Percentiles rank a stretch among this genome's conserved stretches.
Conservation (phyloP, 2,888 invertebrate genomes). For the Deilephila elpenor region DNA sequence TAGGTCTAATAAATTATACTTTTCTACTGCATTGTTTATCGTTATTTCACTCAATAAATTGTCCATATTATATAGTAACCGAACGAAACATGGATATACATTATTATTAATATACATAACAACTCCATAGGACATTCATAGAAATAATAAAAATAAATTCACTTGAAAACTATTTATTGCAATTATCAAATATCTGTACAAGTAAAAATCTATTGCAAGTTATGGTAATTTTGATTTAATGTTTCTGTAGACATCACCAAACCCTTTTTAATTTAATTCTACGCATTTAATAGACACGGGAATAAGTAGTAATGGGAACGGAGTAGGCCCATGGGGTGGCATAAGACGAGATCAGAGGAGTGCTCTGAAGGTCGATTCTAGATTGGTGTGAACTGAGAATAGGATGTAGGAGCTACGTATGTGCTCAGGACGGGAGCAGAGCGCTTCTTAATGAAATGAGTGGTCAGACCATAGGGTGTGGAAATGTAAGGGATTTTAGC, state of each 20-base stretch:
- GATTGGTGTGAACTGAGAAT: slow-evolving; percentile 59
- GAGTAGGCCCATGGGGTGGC: slow-evolving; percentile 46
- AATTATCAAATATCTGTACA: background rate
- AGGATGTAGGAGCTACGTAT: slow-evolving; percentile 57
- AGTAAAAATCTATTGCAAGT: background rate
- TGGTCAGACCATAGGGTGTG: slow-evolving; percentile 51
- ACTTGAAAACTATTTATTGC: slow-evolving; percentile 7
- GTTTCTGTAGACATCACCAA: background rate
- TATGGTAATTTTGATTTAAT: slow-evolving; percentile 5
- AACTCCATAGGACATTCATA: background rate
- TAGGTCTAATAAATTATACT: too few relatives aligned
- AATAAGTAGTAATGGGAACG: slow-evolving; percentile 7
- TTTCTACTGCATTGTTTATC: too few relatives aligned
- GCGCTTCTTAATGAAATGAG: slow-evolving; percentile 67
- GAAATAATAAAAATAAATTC: background rate
- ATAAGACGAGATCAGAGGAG: slow-evolving; percentile 55
- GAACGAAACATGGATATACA: too few relatives aligned
- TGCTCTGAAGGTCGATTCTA: slow-evolving; percentile 55
- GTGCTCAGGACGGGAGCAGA: slow-evolving; percentile 53
- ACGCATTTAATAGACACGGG: slow-evolving; percentile 35
- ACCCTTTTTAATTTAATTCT: background rate
- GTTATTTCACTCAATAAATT: too few relatives aligned
- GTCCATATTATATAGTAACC: too few relatives aligned
- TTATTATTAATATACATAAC: background rate
- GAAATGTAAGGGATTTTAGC: slow-evolving; percentile 56